Evolutionary conservation across 2,797 vertebrate species (phyloP), one percentile per base, ranked within the genome.

Genomic region (Neosilurus hyrtlii): DNA sequence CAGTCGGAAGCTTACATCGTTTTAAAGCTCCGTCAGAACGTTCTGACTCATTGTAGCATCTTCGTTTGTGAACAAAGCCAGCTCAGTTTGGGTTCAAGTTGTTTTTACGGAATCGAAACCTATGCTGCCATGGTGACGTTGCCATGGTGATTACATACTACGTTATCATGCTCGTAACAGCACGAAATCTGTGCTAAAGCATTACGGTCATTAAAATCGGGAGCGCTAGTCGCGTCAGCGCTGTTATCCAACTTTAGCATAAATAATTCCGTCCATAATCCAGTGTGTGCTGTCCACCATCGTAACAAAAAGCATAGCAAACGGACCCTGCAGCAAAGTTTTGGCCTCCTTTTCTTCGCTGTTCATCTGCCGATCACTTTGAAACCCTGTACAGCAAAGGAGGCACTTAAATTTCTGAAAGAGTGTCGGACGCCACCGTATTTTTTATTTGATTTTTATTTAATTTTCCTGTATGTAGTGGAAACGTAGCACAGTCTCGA

Each of bases 401-500:
- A 22, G 14, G 26, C 10, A 18, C 18, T 30, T 20, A 20, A 18
- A 7, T 35, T 15, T 20, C 24, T 35, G 18, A 35, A 2, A 5
- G 37, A 16, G 1, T 9, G 56, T 84, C 83, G 81, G 81, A 68
- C 24, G 86, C 74, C 81, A 62, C 79, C 52, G 18, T 30, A 16
- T 30, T 87, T 1, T 43, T 4, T 43, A 43, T 88, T 82, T 89
- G 86, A 82, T 85, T 89, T 89, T 85, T 87, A 87, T 85, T 86
- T 83, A 87, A 89, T 86, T 84, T 86, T 79, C 89, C 26, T 92
- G 92, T 94, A 94, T 94, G 94, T 94, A 85, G 85, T 70, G 82
- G 88, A 89, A 87, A 72, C 81, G 90, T 86, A 90, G 89, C 89
- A 81, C 88, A 88, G 88, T 88, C 89, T 89, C 80, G 79, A 88